These are phyloP conservation scores for Drosophila cognata DNA, from an alignment of 2,888 invertebrate genomes.

Conservation along the genomic window DNA sequence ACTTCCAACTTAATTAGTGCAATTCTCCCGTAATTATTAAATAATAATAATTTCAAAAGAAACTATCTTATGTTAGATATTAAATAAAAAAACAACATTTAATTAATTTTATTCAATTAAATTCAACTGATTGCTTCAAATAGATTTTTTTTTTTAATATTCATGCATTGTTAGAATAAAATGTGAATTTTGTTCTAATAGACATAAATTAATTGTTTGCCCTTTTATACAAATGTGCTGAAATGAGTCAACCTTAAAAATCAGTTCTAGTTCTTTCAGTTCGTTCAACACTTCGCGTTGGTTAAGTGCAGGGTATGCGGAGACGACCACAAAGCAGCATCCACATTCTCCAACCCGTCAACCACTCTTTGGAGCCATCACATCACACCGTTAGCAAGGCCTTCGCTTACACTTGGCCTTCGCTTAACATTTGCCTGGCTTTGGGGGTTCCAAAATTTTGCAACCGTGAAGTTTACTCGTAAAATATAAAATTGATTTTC, in stretches of 20 bases:
- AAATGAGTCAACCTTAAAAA: background rate
- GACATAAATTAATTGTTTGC: background rate
- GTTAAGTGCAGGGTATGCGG: background rate
- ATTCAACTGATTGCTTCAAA: background rate
- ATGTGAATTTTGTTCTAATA: no score
- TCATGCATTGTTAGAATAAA: background rate
- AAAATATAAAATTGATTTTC: conserved; percentile 74
- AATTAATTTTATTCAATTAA: background rate
- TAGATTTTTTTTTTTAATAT: background rate
- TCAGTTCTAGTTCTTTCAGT: background rate
- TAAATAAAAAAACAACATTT: background rate
- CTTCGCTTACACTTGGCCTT: conserved; percentile 38
- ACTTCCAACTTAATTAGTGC: background rate
- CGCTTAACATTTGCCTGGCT: conserved; percentile 16
- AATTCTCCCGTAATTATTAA: background rate
- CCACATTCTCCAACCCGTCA: background rate
- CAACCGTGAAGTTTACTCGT: conserved; percentile 47
- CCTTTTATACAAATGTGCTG: background rate
- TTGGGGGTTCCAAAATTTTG: conserved; percentile 37
- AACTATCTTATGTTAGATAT: background rate
- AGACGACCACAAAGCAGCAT: conserved; percentile 5
- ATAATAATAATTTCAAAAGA: background rate
- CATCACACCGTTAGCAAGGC: conserved; percentile 42
- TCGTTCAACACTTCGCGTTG: no score
- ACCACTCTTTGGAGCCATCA: background rate